Conservation (phyloP, 2,797 vertebrate species). For the Masticophis lateralis region DNA sequence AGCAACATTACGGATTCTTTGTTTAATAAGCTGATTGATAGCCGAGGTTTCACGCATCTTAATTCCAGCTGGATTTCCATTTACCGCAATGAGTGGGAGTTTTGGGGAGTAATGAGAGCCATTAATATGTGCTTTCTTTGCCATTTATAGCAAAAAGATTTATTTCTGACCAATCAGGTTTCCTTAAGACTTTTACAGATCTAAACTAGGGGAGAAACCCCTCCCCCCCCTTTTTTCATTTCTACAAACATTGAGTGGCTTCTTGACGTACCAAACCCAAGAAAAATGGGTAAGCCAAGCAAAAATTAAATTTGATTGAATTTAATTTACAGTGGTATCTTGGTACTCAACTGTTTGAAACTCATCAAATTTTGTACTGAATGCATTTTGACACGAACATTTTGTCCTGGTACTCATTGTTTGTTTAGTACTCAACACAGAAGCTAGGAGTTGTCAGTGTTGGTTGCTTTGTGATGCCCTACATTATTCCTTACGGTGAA, state of each 20-base stretch:
- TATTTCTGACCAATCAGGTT: background rate
- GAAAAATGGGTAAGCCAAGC: background rate
- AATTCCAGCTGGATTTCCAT: constrained; percentile 45
- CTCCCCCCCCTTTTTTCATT: background rate
- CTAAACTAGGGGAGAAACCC: background rate
- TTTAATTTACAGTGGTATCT: background rate
- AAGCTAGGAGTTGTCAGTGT: background rate
- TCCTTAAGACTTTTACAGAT: background rate
- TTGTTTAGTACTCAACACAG: background rate
- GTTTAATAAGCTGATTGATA: constrained; percentile 33
- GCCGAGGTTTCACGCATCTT: constrained; percentile 5
- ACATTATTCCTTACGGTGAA: background rate
- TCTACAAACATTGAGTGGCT: background rate
- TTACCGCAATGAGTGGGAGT: constrained; percentile 56
- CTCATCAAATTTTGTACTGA: background rate
- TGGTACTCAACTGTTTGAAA: background rate
- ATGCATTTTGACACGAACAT: background rate
- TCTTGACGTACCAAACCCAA: background rate
- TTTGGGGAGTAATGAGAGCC: constrained; percentile 41
- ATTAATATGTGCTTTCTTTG: constrained; percentile 52
- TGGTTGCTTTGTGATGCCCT: background rate
- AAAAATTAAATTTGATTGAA: background rate
- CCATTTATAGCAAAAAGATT: background rate
- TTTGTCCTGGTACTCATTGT: background rate
- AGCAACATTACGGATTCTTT: constrained; percentile 39